Evolutionary conservation across 2,888 invertebrate species (phyloP).

Genomic region (Lochmaea crataegi): DNA sequence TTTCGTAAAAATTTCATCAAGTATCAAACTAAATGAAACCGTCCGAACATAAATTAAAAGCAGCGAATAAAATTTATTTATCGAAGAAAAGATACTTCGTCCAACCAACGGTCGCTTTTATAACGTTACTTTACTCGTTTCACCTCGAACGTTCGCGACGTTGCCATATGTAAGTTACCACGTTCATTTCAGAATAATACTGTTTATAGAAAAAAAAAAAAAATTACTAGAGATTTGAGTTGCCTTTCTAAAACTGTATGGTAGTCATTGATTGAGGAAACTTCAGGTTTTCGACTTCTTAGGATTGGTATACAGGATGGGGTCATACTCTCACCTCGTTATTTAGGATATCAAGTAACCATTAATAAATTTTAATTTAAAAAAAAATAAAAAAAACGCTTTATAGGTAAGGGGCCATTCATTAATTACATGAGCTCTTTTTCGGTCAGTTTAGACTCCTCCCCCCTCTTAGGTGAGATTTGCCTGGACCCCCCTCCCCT

Average conservation of each 20-base stretch:
- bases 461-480: too few relatives aligned
- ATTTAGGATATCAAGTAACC: too few relatives aligned
- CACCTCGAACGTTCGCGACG: slow-evolving; percentile 43
- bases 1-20: background rate
- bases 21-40: slow-evolving; percentile 17
- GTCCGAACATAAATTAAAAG: slow-evolving; percentile 34
- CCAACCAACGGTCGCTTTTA: slow-evolving; percentile 31
- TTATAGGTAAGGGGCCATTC: too few relatives aligned
- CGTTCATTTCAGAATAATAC: background rate
- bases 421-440: too few relatives aligned
- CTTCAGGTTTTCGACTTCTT: background rate
- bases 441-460: too few relatives aligned
- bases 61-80: slow-evolving; percentile 37
- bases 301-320: too few relatives aligned
- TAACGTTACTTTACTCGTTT: slow-evolving; percentile 52
- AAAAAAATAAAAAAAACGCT: too few relatives aligned
- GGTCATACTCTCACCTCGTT: too few relatives aligned
- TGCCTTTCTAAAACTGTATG: background rate
- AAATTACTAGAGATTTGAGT: background rate
- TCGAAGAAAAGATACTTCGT: slow-evolving; percentile 33
- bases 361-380: too few relatives aligned
- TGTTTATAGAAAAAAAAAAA: background rate
- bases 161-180: slow-evolving; percentile 1
- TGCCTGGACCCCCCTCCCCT: too few relatives aligned
- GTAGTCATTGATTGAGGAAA: background rate